phyloP scores from a whole-genome alignment of 2,888 invertebrate species.

The Drosophila ezoana region DNA sequence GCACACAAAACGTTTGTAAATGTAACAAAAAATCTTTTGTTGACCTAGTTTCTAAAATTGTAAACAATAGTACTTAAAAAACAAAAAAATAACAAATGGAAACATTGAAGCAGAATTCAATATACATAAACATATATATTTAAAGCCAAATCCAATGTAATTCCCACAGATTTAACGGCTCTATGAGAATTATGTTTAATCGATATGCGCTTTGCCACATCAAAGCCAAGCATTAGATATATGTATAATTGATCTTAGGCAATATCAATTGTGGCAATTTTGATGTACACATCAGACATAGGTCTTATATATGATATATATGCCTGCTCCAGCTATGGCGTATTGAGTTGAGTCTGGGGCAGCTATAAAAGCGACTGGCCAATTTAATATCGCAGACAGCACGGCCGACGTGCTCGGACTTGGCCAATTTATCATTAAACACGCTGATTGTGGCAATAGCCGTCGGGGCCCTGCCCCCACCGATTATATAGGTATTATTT shows the following conservation, averaged over 20 bases:
- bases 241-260: background rate
- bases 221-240: conserved; percentile 50
- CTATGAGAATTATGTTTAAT: conserved; percentile 9
- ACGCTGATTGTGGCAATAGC: conserved; percentile 29
- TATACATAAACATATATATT: background rate
- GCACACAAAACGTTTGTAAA: conserved; percentile 30
- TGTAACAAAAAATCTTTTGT: conserved; percentile 31
- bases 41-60: conserved; percentile 44
- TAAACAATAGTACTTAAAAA: conserved; percentile 35
- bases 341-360: conserved; percentile 1
- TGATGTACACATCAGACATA: conserved; percentile 2
- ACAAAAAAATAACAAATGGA: conserved; percentile 1
- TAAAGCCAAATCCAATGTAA: background rate
- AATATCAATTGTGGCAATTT: conserved; percentile 52
- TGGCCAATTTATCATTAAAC: conserved; percentile 34
- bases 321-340: too few species aligned
- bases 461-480: background rate
- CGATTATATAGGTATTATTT: conserved; percentile 49
- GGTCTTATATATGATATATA: background rate
- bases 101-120: background rate
- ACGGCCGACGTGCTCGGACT: conserved; percentile 23
- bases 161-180: too few species aligned
- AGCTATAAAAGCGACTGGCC: conserved; percentile 19
- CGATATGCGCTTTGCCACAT: conserved; percentile 39
- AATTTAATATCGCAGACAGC: conserved; percentile 48